Conservation (phyloP, 1,140 invertebrate species). For the Steinernema feltiae region DNA sequence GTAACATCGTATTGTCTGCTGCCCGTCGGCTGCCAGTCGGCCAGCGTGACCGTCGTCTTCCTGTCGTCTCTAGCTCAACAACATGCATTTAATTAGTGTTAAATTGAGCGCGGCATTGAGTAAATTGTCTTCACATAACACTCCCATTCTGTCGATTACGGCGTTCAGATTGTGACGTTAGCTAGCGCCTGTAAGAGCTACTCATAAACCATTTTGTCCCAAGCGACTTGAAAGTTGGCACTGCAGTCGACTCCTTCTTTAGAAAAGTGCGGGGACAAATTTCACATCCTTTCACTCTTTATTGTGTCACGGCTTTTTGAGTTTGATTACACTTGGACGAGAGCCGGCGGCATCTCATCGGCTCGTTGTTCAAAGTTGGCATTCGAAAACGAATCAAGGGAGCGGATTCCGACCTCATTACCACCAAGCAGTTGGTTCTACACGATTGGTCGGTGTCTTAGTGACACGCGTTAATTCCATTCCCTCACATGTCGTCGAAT, state of each 20-base stretch:
- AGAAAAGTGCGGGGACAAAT: background rate
- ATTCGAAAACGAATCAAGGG: conserved; percentile 6
- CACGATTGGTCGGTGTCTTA: conserved; percentile 13
- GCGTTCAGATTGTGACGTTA: too few relatives aligned
- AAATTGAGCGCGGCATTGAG: background rate
- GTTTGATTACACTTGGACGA: background rate
- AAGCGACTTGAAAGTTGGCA: background rate
- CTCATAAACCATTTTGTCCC: background rate
- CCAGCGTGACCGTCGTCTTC: background rate
- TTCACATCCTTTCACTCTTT: background rate
- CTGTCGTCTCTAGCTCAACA: background rate
- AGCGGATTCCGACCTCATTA: conserved; percentile 11
- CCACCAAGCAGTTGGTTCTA: conserved; percentile 13
- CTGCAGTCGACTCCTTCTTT: background rate
- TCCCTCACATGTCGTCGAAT: conserved; percentile 15
- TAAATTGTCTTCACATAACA: too few relatives aligned
- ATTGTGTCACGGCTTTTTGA: conserved; percentile 15
- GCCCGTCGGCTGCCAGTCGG: background rate
- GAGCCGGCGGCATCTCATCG: background rate
- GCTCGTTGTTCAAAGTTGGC: background rate
- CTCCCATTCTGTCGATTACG: too few relatives aligned
- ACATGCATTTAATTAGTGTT: conserved; percentile 12
- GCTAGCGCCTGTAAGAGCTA: too few relatives aligned
- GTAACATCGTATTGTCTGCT: background rate
- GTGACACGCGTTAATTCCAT: conserved; percentile 8